Base-by-base conservation (phyloP, 2,797 vertebrate genomes). In the Sternarchorhynchus goeldii region DNA sequence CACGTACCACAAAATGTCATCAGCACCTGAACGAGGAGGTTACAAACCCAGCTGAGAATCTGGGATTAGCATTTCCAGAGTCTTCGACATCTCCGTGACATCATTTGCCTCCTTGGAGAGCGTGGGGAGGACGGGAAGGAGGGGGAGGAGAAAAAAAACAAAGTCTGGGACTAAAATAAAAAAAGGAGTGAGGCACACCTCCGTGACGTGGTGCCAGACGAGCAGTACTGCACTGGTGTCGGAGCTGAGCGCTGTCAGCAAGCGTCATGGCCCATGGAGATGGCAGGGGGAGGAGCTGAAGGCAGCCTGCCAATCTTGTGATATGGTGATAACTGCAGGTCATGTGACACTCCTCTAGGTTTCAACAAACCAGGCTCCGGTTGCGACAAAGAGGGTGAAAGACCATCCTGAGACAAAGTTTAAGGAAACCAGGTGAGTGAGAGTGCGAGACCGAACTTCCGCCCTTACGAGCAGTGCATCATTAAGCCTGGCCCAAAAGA, bases 21-120 rank as follows among this genome's bases (percentile, higher is more conserved):
- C 64, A 58, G 66, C 32, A 58, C 29, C 64, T 59, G 57, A 78
- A 70, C 50, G 45, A 34, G 77, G 72, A 85, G 81, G 82, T 79
- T 86, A 75, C 74, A 86, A 84, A 83, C 79, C 70, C 41, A 80
- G 68, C 6, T 66, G 60, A 41, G 73, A 75, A 21, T 53, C 77
- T 78, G 31, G 63, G 80, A 85, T 84, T 78, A 84, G 72, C 80
- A 84, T 82, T 82, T 81, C 34, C 60, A 81, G 81, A 81, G 78
- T 66, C 34, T 74, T 20, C 20, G 64, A 79, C 70, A 73, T 68
- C 78, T 81, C 79, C 70, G 62, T 69, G 63, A 58, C 75, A 83
- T 80, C 71, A 67, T 36, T 72, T 53, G 8, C 39, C 25, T 69
- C 67, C 64, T 55, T 39, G 63, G 58, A 76, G 74, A 79, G 64